A percentile compares a stretch with the other conserved stretches of the same genome.
These are phyloP conservation scores for Rhinella marina DNA, from an alignment of 2,797 vertebrate genomes.

Conservation along the genomic window DNA sequence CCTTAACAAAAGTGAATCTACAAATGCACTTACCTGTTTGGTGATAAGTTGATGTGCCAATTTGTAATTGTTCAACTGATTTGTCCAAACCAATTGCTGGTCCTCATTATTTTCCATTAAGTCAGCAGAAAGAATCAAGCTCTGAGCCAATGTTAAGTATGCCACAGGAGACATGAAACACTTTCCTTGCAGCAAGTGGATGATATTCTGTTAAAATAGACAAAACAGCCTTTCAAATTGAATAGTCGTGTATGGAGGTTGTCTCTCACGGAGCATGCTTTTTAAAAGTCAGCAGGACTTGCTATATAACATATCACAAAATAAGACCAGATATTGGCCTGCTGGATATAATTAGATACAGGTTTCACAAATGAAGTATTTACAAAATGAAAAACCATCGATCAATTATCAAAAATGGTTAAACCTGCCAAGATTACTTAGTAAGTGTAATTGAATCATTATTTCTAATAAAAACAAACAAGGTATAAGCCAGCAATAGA, in stretches of 20 bases:
- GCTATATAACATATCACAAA: not conserved
- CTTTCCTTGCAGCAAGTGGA: constrained; percentile 72
- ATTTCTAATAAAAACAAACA: too few species aligned
- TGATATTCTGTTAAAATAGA: constrained; percentile 73
- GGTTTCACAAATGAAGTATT: too few species aligned
- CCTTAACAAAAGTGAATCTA: not conserved
- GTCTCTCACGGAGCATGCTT: not conserved
- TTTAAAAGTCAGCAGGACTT: not conserved
- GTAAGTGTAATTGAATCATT: too few species aligned
- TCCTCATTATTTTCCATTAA: constrained; percentile 69
- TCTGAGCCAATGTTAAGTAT: constrained; percentile 72
- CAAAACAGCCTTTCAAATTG: constrained; percentile 35
- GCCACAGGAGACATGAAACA: constrained; percentile 72
- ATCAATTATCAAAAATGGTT: too few species aligned
- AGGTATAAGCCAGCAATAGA: too few species aligned
- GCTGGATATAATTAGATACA: not conserved
- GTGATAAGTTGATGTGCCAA: constrained; percentile 72
- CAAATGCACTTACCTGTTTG: constrained; percentile 71
- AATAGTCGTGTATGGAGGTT: not conserved
- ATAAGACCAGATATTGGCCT: not conserved
- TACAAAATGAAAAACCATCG: too few species aligned
- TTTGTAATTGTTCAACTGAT: constrained; percentile 68
- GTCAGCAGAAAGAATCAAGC: constrained; percentile 75
- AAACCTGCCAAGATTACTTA: too few species aligned
- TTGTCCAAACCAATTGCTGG: constrained; percentile 63